phyloP scores from a whole-genome alignment of 2,113 vertebrate species.

The Oenanthe oenanthe region DNA sequence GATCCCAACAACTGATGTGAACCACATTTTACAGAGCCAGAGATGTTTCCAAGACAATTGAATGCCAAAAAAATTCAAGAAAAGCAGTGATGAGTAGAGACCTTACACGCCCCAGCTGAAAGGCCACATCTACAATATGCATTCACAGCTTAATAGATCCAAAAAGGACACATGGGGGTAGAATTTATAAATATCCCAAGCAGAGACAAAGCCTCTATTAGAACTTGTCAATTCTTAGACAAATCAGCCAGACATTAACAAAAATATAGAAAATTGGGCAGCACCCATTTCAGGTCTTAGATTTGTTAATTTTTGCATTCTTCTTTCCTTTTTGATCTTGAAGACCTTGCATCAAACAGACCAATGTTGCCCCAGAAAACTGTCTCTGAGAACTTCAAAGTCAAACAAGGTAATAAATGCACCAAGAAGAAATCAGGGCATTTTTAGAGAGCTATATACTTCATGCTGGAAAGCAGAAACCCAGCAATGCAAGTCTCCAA shows the following conservation, averaged over 20 bases:
- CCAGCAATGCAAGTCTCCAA: accelerated
- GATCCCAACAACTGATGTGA: neutral
- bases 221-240: neutral
- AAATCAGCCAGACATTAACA: neutral
- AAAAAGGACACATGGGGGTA: neutral
- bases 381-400: neutral
- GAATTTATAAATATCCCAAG: neutral
- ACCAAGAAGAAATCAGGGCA: neutral
- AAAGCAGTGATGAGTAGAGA: neutral
- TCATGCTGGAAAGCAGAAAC: neutral
- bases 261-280: neutral
- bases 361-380: neutral
- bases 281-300: neutral
- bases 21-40: neutral
- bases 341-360: neutral
- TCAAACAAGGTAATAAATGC: neutral
- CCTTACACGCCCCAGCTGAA: neutral
- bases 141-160: neutral
- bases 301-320: neutral
- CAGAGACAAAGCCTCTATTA: neutral
- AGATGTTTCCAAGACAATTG: neutral
- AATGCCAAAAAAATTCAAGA: neutral
- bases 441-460: neutral
- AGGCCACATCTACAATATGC: neutral
- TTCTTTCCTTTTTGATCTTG: neutral